Evolutionary conservation across 1,140 invertebrate species (phyloP).

Genomic region (Bathynomus jamesi): DNA sequence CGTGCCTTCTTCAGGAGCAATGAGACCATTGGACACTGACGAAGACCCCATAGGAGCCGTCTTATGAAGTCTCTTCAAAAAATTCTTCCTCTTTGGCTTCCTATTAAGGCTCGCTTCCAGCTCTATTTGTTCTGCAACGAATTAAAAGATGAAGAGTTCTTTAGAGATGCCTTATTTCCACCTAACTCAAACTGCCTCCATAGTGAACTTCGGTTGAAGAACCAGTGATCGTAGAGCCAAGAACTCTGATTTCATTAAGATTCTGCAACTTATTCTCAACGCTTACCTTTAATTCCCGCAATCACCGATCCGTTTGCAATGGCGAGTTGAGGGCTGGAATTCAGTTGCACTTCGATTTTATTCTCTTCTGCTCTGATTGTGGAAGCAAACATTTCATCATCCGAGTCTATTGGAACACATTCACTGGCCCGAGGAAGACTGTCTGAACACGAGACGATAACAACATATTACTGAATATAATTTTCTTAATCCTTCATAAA

Average conservation of each 20-base stretch:
- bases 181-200: too few relatives aligned
- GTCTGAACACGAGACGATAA: not conserved
- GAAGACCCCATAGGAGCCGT: constrained; percentile 11
- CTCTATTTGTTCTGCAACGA: constrained; percentile 20
- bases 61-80: constrained; percentile 26
- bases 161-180: too few relatives aligned
- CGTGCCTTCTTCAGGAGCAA: not conserved
- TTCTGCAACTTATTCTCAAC: too few relatives aligned
- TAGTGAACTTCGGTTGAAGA: too few relatives aligned
- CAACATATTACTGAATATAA: too few relatives aligned
- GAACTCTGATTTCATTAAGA: too few relatives aligned
- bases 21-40: not conserved
- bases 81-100: constrained; percentile 22
- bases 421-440: not conserved
- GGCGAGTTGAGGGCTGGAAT: too few relatives aligned
- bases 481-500: too few relatives aligned
- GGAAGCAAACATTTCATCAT: not conserved
- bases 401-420: not conserved
- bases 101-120: constrained; percentile 11
- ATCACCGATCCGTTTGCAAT: not conserved
- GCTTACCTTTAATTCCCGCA: not conserved
- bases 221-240: too few relatives aligned
- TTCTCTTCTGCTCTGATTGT: not conserved
- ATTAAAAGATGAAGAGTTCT: too few relatives aligned
- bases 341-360: too few relatives aligned